Base-by-base conservation (phyloP, 2,113 vertebrate genomes). In the Peucedramus taeniatus region DNA sequence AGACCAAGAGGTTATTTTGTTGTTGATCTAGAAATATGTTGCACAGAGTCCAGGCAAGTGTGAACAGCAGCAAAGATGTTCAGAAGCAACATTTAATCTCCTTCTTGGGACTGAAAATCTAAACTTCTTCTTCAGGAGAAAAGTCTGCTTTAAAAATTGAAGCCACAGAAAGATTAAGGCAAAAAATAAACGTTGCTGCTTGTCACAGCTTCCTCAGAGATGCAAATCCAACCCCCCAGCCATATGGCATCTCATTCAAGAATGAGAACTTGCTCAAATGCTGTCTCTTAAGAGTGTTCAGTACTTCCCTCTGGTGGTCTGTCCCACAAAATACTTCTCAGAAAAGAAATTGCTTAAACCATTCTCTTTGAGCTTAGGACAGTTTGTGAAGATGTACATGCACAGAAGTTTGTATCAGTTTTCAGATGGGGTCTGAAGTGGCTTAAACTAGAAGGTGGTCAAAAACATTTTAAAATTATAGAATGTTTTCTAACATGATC, bases 241-340 rank as follows among this genome's bases (percentile, higher is more conserved):
- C 51, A 39, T 50, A 89, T n/a, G 39, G n/a, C n/a, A 64, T 79
- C 87, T 84, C 81, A 83, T 82, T 82, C 40, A 87, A 75, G 81
- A 93, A 60, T 87, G 65, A 96, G 93, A 93, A 87, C 44, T 82
- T 91, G 65, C 77, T 87, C 84, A 82, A 84, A 82, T 71, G 10
- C 3, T 42, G 9, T 30, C 61, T 75, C 17, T 42, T 39, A 84
- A 31, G 22, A 50, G 21, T 75, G 64, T 78, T 87, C 57, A 71
- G 87, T 86, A 59, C 39, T 81, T 87, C 84, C 84, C 60, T 94
- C 77, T 95, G 70, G 65, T 95, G 90, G 81, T 22, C 33, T 71
- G 42, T 75, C 27, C 60, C 35, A 64, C 47, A 54, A 81, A 77
- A 84, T 49, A 53, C 40, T 56, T 76, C 47, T 76, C 11, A 40